Conservation (phyloP, 2,888 invertebrate species). For the Griposia aprilina region DNA sequence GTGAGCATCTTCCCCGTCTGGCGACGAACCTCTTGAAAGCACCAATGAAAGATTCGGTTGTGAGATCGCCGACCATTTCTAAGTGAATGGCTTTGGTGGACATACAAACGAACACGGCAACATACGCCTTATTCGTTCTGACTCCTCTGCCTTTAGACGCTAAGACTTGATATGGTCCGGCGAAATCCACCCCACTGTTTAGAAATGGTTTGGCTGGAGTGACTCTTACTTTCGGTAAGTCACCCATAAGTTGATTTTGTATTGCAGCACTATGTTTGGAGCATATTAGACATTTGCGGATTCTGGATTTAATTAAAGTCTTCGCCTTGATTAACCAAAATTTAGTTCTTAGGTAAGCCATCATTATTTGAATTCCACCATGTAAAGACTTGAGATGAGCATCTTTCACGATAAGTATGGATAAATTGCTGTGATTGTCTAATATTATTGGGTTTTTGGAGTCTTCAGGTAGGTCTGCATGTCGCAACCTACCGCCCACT, state of each 20-base stretch:
- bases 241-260: slow-evolving; percentile 25
- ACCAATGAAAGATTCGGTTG: slow-evolving; percentile 22
- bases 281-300: slow-evolving; percentile 25
- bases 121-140: slow-evolving; percentile 18
- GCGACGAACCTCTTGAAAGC: slow-evolving; percentile 27
- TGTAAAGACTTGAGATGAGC: no score
- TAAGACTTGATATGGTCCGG: slow-evolving; percentile 6
- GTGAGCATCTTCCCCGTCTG: slow-evolving; percentile 25
- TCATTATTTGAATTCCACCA: no score
- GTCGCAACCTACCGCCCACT: no score
- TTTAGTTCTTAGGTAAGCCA: no score
- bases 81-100: no score
- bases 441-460: no score
- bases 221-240: slow-evolving; percentile 26
- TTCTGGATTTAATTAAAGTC: background rate
- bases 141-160: slow-evolving; percentile 21
- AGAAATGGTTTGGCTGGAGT: slow-evolving; percentile 23
- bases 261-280: slow-evolving; percentile 7
- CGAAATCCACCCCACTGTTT: no score
- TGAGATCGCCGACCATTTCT: slow-evolving; percentile 28
- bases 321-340: no score
- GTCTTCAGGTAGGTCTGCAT: no score
- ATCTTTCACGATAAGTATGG: no score
- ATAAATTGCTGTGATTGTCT: no score
- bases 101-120: slow-evolving; percentile 25